Conservation (phyloP, 1,140 invertebrate genomes). For the Choristoneura fumiferana region DNA sequence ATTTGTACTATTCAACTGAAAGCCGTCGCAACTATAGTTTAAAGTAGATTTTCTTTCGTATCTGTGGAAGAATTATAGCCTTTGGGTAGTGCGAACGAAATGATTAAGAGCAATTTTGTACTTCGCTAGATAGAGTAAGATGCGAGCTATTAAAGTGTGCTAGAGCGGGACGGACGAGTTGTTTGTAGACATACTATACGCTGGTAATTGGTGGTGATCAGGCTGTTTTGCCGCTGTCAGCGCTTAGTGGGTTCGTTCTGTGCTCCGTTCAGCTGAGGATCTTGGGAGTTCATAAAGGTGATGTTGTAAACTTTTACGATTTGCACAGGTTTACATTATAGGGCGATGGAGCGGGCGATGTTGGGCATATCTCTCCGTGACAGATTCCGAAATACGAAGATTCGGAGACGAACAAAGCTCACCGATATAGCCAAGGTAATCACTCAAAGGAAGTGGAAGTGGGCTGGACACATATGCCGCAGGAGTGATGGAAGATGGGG, state of each 20-base stretch:
- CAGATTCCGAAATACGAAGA: no score
- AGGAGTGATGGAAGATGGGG: no score
- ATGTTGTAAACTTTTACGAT: no score
- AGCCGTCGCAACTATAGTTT: background rate
- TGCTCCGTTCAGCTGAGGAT: conserved; percentile 44
- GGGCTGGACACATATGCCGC: no score
- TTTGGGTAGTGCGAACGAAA: conserved; percentile 24
- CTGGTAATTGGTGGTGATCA: conserved; percentile 73
- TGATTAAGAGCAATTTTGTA: conserved; percentile 57
- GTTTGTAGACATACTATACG: conserved; percentile 54
- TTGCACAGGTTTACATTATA: no score
- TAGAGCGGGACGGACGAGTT: conserved; percentile 40
- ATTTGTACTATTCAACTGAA: background rate
- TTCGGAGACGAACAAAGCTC: no score
- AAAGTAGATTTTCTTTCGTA: background rate
- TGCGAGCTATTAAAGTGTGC: conserved; percentile 20
- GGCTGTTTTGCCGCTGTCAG: conserved; percentile 70
- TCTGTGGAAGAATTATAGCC: background rate
- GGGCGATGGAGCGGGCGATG: no score
- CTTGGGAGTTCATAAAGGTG: no score
- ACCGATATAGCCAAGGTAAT: no score
- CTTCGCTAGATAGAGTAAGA: conserved; percentile 38
- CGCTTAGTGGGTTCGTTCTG: conserved; percentile 53
- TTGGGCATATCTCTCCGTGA: no score
- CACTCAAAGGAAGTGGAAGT: no score